Evolutionary conservation across 1,140 invertebrate species (phyloP), one percentile per base, ranked within the genome.

Genomic region (Mesaphorura yosii): DNA sequence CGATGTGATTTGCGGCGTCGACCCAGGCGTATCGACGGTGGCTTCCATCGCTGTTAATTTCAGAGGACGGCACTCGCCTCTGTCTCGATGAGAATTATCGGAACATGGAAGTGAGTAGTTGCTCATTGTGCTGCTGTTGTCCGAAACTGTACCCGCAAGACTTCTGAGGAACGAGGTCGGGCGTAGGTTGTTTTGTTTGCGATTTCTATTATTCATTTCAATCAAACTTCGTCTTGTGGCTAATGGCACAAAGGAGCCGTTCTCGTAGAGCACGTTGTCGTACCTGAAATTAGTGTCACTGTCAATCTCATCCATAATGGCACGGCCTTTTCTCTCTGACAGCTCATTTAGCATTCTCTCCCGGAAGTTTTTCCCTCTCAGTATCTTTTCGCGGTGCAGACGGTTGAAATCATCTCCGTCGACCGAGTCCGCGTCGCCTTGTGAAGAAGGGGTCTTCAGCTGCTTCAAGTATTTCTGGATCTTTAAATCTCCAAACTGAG

Each of bases 121-220:
- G 31, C 60, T 62, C 5, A 53, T 55, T 2, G 51, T 57, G 37
- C 57, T 63, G 38, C 55, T 63, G 3, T 47, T 52, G 27, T 63
- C 58, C 12, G 51, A 57, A 3, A 37, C 31, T 25, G 58, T 50
- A 3, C 41, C 58, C 19, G 44, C 25, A n/a, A n/a, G n/a, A n/a
- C n/a, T n/a, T n/a, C n/a, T n/a, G n/a, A n/a, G n/a, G n/a, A n/a
- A n/a, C 12, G 22, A 6, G 20, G 15, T 15, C 15, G 17, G 6
- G 26, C 31, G 3, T 12, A 40, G 20, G 38, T 52, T 48, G 14
- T 46, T 28, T 12, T 53, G 19, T 22, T 53, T 53, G n/a, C 50
- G 22, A 25, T 59, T 63, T 15, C 54, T 23, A 55, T 62, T 62
- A 47, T 63, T 63, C 61, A 63, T 59, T 38, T 63, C 61, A 34